Percentiles rank a stretch among this genome's conserved stretches.
Evolutionary conservation across 2,113 vertebrate species (phyloP).

Genomic region (Peromyscus californicus): DNA sequence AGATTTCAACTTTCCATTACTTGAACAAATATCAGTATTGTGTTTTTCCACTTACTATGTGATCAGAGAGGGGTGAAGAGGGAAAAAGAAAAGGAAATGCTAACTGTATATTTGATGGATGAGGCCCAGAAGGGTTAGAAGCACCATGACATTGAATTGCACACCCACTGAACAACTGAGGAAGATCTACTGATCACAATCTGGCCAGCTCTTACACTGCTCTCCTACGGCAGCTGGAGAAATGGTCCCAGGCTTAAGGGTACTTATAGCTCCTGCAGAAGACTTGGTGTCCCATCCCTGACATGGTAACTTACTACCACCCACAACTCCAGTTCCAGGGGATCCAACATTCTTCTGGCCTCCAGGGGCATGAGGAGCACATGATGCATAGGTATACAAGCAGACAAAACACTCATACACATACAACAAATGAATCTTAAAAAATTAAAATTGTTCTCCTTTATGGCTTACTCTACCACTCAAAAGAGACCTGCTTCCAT

Average conservation of each 20-base stretch:
- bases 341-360: not conserved
- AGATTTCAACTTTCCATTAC: not conserved
- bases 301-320: not conserved
- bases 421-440: not conserved
- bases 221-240: not conserved
- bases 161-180: fast-evolving
- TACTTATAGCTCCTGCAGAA: not conserved
- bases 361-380: not conserved
- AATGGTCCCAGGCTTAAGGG: no score
- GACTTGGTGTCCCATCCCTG: not conserved
- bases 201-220: not conserved
- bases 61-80: not conserved
- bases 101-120: not conserved
- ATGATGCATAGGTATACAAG: not conserved
- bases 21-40: not conserved
- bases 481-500: not conserved
- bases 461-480: not conserved
- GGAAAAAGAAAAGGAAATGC: not conserved
- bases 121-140: not conserved
- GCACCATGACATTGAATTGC: not conserved
- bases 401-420: not conserved
- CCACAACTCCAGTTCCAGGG: not conserved
- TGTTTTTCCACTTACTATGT: not conserved
- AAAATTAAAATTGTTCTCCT: not conserved
- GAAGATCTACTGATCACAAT: not conserved